Base-by-base conservation (phyloP, 2,113 vertebrate genomes). In the Phalacrocorax carbo region DNA sequence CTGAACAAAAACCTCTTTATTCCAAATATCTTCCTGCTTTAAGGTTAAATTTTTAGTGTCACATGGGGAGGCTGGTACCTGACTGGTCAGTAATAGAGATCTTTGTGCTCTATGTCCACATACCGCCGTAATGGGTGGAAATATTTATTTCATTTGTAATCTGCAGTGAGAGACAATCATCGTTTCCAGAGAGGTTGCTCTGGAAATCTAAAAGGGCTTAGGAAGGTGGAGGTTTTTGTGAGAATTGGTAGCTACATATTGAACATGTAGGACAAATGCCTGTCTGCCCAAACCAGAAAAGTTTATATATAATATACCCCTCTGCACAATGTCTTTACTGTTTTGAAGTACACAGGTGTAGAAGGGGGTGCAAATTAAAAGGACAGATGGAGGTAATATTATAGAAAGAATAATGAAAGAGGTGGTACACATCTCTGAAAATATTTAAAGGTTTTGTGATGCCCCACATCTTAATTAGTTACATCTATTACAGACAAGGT, bases 81-180 rank as follows among this genome's bases (percentile, higher is more conserved):
- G 46, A 92, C 46, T 58, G 65, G 30, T 60, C 42, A 86, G 58
- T 70, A 66, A 80, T 57, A 65, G 73, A 55, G 40, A 13, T 44
- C 86, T 93, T 29, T 69, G 27, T 92, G 65, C 65, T 71, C 62
- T 81, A 36, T 78, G 73, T 42, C 27, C 19, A 73, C 46, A 58
- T 79, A n/a, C n/a, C 61, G 52, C 49, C 55, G 6, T 73, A 36
- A 40, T 16, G 48, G 64, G 62, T 91, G 68, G 55, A 60, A 82
- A 62, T 27, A 64, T 86, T 92, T 77, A 73, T 96, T 75, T 95
- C 79, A 65, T 93, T 96, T 88, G 42, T 88, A 77, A 84, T 58
- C 5, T 65, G 77, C 25, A 83, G 20, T 77, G 96, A 91, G 58
- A 90, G 65, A 94, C 46, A 95, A 75, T 94, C 40, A 81, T 46